Evolutionary conservation across 92 coral and sea anemone genomes (phyloP).

Genomic region (Bergia puertoricense): DNA sequence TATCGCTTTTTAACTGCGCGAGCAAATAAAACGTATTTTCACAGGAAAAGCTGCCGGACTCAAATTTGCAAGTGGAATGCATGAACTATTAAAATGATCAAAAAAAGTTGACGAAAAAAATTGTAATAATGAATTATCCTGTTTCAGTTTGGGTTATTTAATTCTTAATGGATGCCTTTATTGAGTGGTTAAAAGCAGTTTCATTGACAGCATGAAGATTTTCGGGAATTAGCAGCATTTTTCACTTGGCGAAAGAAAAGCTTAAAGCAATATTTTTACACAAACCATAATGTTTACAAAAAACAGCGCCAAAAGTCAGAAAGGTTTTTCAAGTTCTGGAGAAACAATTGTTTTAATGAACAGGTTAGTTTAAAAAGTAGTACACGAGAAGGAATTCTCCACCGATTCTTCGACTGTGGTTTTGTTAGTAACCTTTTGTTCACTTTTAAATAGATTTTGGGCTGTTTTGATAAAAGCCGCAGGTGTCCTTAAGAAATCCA

Average conservation of each 20-base stretch:
- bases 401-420: background rate
- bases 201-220: background rate
- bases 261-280: background rate
- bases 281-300: background rate
- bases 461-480: slow-evolving; percentile 23
- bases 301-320: background rate
- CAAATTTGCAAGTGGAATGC: background rate
- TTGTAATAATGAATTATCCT: too few relatives aligned
- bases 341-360: background rate
- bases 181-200: background rate
- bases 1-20: background rate
- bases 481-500: background rate
- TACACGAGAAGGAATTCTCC: background rate
- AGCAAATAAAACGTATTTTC: background rate
- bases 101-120: too few relatives aligned
- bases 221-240: background rate
- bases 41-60: background rate
- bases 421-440: background rate
- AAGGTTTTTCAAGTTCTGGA: background rate
- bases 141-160: background rate
- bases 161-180: background rate
- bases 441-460: background rate
- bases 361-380: background rate
- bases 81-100: background rate
- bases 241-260: too few relatives aligned